These are phyloP conservation scores for Strix uralensis DNA, from an alignment of 2,113 vertebrate species.

Conservation along the genomic window DNA sequence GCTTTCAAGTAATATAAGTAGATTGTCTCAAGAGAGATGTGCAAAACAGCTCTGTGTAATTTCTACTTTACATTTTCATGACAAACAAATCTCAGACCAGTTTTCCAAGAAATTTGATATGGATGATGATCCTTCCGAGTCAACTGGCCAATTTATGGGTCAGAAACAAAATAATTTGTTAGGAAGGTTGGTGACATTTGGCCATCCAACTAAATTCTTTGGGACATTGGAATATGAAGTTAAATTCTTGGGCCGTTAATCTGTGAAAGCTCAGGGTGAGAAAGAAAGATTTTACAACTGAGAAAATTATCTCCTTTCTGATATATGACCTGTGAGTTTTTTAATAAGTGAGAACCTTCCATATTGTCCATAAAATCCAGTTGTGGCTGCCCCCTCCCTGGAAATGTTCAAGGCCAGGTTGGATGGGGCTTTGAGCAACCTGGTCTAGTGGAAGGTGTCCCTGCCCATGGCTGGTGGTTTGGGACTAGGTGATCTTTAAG, in stretches of 20 bases:
- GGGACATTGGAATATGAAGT: background rate
- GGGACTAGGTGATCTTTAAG: background rate
- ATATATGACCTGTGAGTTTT: background rate
- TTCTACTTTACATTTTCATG: background rate
- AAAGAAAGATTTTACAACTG: background rate
- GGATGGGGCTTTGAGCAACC: background rate
- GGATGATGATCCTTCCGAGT: background rate
- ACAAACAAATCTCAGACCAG: background rate
- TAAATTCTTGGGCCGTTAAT: background rate
- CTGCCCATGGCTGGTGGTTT: too few species aligned
- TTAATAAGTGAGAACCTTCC: background rate
- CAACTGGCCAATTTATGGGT: background rate
- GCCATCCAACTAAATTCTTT: background rate
- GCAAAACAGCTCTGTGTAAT: background rate
- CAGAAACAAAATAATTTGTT: background rate
- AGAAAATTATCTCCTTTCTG: background rate
- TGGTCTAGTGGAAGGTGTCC: background rate
- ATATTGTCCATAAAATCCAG: background rate
- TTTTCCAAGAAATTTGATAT: background rate
- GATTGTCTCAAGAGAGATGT: background rate
- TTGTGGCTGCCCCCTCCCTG: background rate
- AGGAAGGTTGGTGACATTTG: background rate
- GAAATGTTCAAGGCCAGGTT: background rate
- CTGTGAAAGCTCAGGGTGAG: background rate
- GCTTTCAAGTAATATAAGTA: background rate